Base-by-base conservation (phyloP, 2,888 invertebrate species). In the Drosophila differens region DNA sequence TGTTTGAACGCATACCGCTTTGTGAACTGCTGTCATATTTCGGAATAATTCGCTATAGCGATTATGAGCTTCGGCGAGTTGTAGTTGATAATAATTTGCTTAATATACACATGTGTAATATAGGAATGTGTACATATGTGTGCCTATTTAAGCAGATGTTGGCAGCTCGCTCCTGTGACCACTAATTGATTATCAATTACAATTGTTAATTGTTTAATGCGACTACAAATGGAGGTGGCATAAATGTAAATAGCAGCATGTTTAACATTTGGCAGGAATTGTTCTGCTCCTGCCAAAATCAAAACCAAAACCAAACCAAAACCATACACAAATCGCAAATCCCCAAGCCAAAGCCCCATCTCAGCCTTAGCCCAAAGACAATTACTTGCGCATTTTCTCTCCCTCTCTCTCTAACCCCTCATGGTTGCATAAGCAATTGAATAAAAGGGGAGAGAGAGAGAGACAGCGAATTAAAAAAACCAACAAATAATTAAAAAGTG, bases 131-230 rank as follows among this genome's bases (percentile, higher is more conserved):
- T 7, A 1, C 1, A 19, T 25, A 12, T 30, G 3, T 37, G 2
- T 49, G n/a, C 19, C 30, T 41, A 44, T 22, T 54, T 66, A 4
- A 25, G 10, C 33, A 22, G 16, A 22, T 53, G 33, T 53, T 53
- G 52, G 73, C 58, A 66, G 73, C 62, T 70, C 58, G 39, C 37
- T 74, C 44, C 70, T 71, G 69, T 71, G 67, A 72, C 71, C 74
- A 57, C 85, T 82, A 85, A 85, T 85, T 90, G 85, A 82, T 90
- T 82, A 88, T 85, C 90, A 85, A 85, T 90, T 85, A 82, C 76
- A 82, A 66, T 77, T 90, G 82, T 77, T 88, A 88, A 85, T 90
- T 90, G 78, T 74, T 85, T 82, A 85, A 85, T 90, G 73, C 83
- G 70, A 59, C 72, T 63, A 77, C 72, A 76, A 78, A 75, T 76